These are phyloP conservation scores for Drosophila acutilabella DNA, from an alignment of 2,888 invertebrate species.

Conservation along the genomic window DNA sequence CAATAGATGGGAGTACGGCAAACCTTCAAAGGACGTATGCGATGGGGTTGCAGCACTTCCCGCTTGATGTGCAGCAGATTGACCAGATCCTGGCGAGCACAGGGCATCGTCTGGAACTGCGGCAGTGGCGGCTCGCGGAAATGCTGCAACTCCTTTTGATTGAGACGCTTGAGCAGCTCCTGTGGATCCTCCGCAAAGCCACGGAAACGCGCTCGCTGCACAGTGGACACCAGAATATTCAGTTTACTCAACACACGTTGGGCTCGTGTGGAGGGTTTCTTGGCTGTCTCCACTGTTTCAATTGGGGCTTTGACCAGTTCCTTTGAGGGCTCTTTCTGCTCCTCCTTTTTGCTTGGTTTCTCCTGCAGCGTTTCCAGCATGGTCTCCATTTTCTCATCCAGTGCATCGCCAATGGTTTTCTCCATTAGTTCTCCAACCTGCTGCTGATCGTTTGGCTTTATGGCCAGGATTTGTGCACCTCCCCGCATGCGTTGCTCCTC, in stretches of 20 bases:
- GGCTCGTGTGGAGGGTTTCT: background rate
- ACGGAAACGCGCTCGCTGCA: slow-evolving; percentile 43
- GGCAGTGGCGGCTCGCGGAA: slow-evolving; percentile 38
- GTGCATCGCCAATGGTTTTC: slow-evolving; percentile 14
- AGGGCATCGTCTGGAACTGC: slow-evolving; percentile 62
- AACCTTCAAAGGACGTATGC: slow-evolving; percentile 52
- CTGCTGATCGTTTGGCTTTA: background rate
- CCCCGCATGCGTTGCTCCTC: slow-evolving; percentile 23
- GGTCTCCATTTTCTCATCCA: slow-evolving; percentile 26
- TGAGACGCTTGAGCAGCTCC: background rate
- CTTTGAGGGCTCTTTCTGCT: background rate
- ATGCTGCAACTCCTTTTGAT: background rate
- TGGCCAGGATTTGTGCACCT: slow-evolving; percentile 16
- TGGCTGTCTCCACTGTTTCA: background rate
- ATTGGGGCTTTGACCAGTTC: background rate
- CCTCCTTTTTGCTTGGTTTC: background rate
- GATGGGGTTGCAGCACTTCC: slow-evolving; percentile 16
- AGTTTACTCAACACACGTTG: slow-evolving; percentile 13
- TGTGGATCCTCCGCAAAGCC: slow-evolving; percentile 35
- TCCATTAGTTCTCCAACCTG: background rate
- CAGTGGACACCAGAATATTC: slow-evolving; percentile 31
- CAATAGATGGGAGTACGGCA: slow-evolving; percentile 73
- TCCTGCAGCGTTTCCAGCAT: slow-evolving; percentile 35
- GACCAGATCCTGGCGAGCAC: slow-evolving; percentile 28
- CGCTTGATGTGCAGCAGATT: slow-evolving; percentile 38